Conservation (phyloP, 2,888 invertebrate genomes). For the Chrysina gloriosa region DNA sequence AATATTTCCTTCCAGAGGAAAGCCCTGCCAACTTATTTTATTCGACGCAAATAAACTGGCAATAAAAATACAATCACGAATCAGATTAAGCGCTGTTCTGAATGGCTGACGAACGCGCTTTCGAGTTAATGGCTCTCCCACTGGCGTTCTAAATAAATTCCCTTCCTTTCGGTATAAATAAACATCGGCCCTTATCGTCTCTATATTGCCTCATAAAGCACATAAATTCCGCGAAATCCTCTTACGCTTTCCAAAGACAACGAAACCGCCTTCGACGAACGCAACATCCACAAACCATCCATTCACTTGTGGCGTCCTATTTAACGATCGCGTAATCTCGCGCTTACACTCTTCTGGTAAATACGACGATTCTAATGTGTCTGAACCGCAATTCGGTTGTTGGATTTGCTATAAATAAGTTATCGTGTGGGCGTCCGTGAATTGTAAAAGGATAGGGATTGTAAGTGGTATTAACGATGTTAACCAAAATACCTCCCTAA, state of each 20-base stretch:
- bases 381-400: no score
- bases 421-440: no score
- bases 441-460: no score
- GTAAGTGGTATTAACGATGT: no score
- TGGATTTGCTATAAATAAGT: neutral
- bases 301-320: constrained; percentile 5
- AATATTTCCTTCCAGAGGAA: neutral
- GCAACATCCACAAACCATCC: constrained; percentile 1
- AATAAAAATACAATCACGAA: constrained; percentile 31
- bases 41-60: constrained; percentile 15
- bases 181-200: constrained; percentile 22
- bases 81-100: constrained; percentile 29
- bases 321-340: constrained; percentile 1
- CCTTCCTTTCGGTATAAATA: constrained; percentile 10
- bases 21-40: neutral
- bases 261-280: constrained; percentile 5
- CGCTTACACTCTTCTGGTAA: neutral
- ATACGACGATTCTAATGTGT: constrained; percentile 1
- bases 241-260: constrained; percentile 19
- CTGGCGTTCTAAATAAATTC: constrained; percentile 11
- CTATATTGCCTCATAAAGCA: constrained; percentile 17
- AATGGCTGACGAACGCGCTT: constrained; percentile 23
- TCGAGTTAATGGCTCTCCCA: constrained; percentile 9
- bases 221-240: constrained; percentile 22
- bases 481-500: no score